Conservation (phyloP, 2,797 vertebrate species). For the Micropoecilia bifurca region DNA sequence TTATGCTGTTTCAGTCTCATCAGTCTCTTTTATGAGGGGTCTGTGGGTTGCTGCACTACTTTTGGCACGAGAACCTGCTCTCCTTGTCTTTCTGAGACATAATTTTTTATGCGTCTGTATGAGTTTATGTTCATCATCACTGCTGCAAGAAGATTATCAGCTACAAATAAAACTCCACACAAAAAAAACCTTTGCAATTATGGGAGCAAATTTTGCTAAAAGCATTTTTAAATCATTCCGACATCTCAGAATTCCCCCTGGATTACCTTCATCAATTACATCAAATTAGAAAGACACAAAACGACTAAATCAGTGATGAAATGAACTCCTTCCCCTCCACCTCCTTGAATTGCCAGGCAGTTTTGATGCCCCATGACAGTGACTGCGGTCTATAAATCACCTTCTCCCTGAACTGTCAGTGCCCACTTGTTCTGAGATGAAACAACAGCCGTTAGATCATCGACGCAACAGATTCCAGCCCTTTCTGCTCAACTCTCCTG, state of each 20-base stretch:
- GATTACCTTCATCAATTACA: slow-evolving; percentile 64
- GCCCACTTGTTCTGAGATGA: slow-evolving; percentile 73
- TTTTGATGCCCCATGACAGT: slow-evolving; percentile 65
- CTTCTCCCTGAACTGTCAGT: slow-evolving; percentile 74
- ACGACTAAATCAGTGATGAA: slow-evolving; percentile 18
- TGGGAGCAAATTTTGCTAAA: slow-evolving; percentile 94
- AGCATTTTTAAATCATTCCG: slow-evolving; percentile 86
- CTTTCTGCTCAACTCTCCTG: slow-evolving; percentile 59
- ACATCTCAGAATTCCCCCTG: slow-evolving; percentile 54
- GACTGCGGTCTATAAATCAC: slow-evolving; percentile 82
- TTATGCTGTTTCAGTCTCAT: not conserved
- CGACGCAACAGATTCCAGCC: slow-evolving; percentile 63
- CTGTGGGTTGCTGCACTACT: slow-evolving; percentile 4
- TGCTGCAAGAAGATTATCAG: not conserved
- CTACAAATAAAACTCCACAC: slow-evolving; percentile 44
- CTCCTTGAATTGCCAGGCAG: slow-evolving; percentile 42
- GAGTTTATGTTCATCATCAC: not conserved
- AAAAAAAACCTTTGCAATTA: slow-evolving; percentile 85
- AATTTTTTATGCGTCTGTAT: slow-evolving; percentile 12
- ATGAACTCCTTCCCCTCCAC: slow-evolving; percentile 19
- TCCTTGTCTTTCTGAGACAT: slow-evolving; percentile 11
- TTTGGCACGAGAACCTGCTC: slow-evolving; percentile 5
- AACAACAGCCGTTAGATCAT: slow-evolving; percentile 85
- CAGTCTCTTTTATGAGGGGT: slow-evolving; percentile 9
- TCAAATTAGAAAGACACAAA: slow-evolving; percentile 30